Conservation (phyloP, 2,113 vertebrate species). For the Colius striatus region DNA sequence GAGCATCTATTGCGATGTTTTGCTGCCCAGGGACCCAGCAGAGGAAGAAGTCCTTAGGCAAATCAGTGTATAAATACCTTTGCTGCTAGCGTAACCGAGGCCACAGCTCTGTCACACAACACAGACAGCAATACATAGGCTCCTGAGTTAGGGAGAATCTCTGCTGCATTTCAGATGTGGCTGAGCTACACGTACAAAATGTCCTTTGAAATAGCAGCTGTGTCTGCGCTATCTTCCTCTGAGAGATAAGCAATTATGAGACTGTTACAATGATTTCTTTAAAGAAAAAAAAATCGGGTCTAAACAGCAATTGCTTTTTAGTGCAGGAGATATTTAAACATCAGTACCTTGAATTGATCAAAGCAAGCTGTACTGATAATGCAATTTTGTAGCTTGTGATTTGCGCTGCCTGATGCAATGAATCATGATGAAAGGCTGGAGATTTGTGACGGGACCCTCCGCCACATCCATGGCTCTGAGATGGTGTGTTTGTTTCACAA, state of each 20-base stretch:
- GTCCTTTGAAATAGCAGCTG: constrained; percentile 62
- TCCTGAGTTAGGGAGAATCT: constrained; percentile 40
- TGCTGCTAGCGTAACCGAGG: background rate
- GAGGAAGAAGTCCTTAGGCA: constrained; percentile 35
- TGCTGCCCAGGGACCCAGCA: background rate
- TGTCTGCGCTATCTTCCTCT: constrained; percentile 29
- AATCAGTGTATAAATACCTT: constrained; percentile 14
- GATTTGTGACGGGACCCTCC: background rate
- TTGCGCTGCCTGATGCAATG: background rate
- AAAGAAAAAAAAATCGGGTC: background rate
- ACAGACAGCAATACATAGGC: constrained; percentile 7
- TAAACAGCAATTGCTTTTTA: constrained; percentile 47
- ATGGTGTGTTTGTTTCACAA: background rate
- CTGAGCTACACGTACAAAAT: constrained; percentile 10
- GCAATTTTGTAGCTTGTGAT: constrained; percentile 29
- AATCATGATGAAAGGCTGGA: constrained; percentile 30
- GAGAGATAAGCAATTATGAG: constrained; percentile 66
- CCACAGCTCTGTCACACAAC: background rate
- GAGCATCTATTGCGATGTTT: background rate
- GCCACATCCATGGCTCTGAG: background rate
- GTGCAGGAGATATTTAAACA: constrained; percentile 49
- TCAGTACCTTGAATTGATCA: constrained; percentile 51
- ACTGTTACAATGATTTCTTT: constrained; percentile 48
- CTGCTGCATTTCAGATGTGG: constrained; percentile 39
- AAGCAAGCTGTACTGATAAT: constrained; percentile 31